Percentiles rank a stretch among this genome's conserved stretches.
These are phyloP conservation scores for Heterodera carotae DNA, from an alignment of 1,140 invertebrate genomes.

Conservation along the genomic window DNA sequence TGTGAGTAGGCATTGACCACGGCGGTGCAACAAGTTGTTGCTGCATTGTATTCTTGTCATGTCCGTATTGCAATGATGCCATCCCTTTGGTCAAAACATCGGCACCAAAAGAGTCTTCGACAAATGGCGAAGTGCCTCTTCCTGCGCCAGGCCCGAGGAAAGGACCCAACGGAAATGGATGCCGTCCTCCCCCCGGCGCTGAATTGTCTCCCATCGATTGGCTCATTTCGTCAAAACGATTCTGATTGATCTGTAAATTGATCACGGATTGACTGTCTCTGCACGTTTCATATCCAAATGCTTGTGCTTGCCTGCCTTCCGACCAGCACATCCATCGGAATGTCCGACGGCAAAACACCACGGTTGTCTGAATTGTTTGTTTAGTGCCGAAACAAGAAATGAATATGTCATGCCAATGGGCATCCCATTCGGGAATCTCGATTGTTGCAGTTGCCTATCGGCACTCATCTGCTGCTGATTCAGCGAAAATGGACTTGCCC, in stretches of 20 bases:
- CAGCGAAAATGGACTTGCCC: not conserved
- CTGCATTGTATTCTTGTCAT: not conserved
- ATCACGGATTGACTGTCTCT: not conserved
- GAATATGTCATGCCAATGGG: not conserved
- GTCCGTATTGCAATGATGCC: not conserved
- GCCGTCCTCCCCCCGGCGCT: not conserved
- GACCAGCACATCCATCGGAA: constrained; percentile 7
- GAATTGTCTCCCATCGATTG: not conserved
- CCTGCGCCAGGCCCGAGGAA: not conserved
- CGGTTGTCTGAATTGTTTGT: not conserved
- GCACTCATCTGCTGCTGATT: not conserved
- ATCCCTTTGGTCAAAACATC: not conserved
- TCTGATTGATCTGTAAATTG: not conserved
- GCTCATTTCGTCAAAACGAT: not conserved
- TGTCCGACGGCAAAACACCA: not conserved
- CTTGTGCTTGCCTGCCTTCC: not conserved
- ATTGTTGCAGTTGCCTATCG: not conserved
- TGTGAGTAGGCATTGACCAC: not conserved
- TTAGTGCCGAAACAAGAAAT: no score
- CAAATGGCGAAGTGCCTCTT: not conserved
- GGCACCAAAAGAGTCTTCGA: not conserved
- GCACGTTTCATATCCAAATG: not conserved
- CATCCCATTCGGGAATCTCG: constrained; percentile 7
- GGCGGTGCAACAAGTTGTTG: not conserved
- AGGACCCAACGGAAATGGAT: constrained; percentile 2